Base-by-base conservation (phyloP, 2,113 vertebrate species). In the Oxyruncus cristatus region DNA sequence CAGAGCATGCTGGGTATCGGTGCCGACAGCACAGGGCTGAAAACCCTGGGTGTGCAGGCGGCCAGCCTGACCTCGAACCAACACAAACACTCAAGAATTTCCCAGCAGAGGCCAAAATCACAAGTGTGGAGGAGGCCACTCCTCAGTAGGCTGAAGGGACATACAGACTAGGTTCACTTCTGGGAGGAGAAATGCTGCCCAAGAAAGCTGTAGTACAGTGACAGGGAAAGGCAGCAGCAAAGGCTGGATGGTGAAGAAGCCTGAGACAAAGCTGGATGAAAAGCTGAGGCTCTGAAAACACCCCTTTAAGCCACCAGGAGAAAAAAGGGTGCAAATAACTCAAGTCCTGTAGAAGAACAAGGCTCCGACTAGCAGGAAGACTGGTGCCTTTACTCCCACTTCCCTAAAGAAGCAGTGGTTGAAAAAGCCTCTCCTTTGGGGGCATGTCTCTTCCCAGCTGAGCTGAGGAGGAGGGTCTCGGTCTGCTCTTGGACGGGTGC, bases 1-100 rank as follows among this genome's bases (percentile, higher is more conserved):
- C 2, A 17, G 42, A 49, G 20, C 14, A 20, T 0, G 0, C 12
- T 32, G n/a, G 19, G 14, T 46, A 53, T 28, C 0, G 0, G 50
- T 59, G 80, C 22, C 67, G 58, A 11, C 21, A 83, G 42, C n/a
- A 67, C 0, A 3, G 23, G 27, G 11, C 32, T 75, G 62, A 33
- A 39, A 55, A 72, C 12, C 6, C 62, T 16, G 23, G 23, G 49
- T 41, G 35, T 88, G 32, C 50, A 65, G 30, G 41, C 49, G 46
- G 42, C 27, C 56, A 58, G 37, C 39, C 37, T 46, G 19, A 72
- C 24, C 35, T 83, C 84, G 79, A 75, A 62, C 13, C 32, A 71
- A 17, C 39, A 67, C 6, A 85, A 66, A 62, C 0, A 3, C 46
- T 37, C 14, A 49, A 61, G 30, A 6, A 85, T 44, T 47, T 62